These are phyloP conservation scores for Silurus lanzhouensis DNA, from an alignment of 2,797 vertebrate genomes.

Conservation along the genomic window DNA sequence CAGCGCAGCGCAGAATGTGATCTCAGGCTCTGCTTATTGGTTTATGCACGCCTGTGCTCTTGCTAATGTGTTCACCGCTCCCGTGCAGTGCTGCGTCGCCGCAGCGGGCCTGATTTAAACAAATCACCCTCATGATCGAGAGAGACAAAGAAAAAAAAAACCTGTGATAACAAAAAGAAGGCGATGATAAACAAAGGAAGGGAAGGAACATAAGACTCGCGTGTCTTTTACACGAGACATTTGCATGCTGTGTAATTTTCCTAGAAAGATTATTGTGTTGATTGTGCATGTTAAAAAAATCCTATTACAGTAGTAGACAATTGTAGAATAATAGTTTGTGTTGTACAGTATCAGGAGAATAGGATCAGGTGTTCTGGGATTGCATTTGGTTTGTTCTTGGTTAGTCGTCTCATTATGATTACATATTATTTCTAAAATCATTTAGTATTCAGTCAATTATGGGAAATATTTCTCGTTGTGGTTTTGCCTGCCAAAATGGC, in stretches of 20 bases:
- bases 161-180: constrained; percentile 16
- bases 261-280: neutral
- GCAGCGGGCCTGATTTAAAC: constrained; percentile 8
- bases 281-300: neutral
- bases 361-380: neutral
- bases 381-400: neutral
- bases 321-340: neutral
- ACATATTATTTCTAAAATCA: neutral
- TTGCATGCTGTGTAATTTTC: neutral
- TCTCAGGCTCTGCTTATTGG: constrained; percentile 40
- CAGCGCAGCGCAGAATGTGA: constrained; percentile 25
- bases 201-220: neutral
- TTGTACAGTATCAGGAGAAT: neutral
- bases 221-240: neutral
- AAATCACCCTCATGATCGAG: constrained; percentile 19
- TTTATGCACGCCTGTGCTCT: constrained; percentile 9
- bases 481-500: neutral
- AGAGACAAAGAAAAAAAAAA: neutral
- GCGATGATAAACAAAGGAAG: neutral
- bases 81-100: neutral
- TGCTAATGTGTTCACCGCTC: constrained; percentile 33
- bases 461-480: neutral
- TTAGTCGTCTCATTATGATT: neutral
- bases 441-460: neutral
- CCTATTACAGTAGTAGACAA: neutral